Evolutionary conservation across 1,140 invertebrate species (phyloP).

Genomic region (Heterodera schachtii): DNA sequence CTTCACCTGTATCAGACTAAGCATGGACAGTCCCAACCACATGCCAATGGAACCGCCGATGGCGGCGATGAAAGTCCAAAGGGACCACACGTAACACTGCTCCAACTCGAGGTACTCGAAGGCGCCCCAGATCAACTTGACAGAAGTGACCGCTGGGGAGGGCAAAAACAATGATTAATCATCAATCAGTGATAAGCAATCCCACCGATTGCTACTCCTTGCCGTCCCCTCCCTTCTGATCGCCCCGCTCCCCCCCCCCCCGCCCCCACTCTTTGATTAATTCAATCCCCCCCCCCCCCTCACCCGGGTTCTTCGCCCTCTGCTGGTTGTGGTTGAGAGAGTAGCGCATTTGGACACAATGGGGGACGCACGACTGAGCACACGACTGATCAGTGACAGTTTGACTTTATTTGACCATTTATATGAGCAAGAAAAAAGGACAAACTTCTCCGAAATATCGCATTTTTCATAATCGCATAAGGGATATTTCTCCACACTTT

Average conservation of each 20-base stretch:
- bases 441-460: slow-evolving; percentile 48
- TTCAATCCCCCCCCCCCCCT: neutral
- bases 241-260: neutral
- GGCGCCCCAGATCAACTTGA: slow-evolving; percentile 40
- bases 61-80: slow-evolving; percentile 40
- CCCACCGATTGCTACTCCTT: no score
- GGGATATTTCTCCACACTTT: slow-evolving; percentile 55
- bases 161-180: neutral
- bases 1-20: slow-evolving; percentile 47
- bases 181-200: no score
- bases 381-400: slow-evolving; percentile 55
- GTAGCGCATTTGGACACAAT: slow-evolving; percentile 58
- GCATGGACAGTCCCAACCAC: slow-evolving; percentile 47
- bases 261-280: neutral
- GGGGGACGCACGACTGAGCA: slow-evolving; percentile 51
- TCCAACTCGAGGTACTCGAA: slow-evolving; percentile 46
- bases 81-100: slow-evolving; percentile 39
- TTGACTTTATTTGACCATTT: slow-evolving; percentile 5
- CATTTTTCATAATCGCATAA: slow-evolving; percentile 60
- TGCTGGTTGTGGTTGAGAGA: slow-evolving; percentile 30
- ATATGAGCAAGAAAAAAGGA: neutral
- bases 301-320: slow-evolving; percentile 27
- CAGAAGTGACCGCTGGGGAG: slow-evolving; percentile 35
- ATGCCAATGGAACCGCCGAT: slow-evolving; percentile 49
- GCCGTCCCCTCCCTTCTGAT: neutral